phyloP scores from a whole-genome alignment of 2,888 invertebrate species.

The Allacma fusca region DNA sequence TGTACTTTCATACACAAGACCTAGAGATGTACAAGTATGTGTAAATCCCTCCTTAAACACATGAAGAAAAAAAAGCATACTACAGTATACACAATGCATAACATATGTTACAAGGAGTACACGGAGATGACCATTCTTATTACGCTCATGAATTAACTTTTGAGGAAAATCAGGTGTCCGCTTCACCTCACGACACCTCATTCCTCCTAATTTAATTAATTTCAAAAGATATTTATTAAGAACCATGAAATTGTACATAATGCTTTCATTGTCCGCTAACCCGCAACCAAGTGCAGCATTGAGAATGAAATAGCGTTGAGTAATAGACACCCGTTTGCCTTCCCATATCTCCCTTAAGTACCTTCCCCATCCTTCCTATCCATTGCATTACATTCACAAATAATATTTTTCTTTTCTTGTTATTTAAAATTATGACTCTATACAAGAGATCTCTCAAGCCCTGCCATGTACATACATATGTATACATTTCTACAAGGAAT shows the following conservation, averaged over 20 bases:
- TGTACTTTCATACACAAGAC: too few relatives aligned
- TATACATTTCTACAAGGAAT: background rate
- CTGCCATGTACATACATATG: background rate
- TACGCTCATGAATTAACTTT: constrained; percentile 31
- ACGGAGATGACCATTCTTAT: constrained; percentile 21
- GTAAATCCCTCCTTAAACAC: too few relatives aligned
- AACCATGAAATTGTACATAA: constrained; percentile 48
- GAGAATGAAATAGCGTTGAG: background rate
- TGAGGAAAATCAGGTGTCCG: constrained; percentile 44
- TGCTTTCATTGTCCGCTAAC: constrained; percentile 31
- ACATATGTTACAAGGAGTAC: background rate
- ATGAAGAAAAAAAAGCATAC: too few relatives aligned
- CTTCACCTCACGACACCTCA: constrained; percentile 39
- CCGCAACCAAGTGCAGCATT: background rate
- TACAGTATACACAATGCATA: background rate
- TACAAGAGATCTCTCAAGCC: background rate
- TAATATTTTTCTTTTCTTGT: constrained; percentile 16
- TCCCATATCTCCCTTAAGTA: background rate
- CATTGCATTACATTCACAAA: constrained; percentile 10
- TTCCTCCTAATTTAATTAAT: constrained; percentile 61
- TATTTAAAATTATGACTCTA: constrained; percentile 4
- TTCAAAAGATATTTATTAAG: constrained; percentile 49
- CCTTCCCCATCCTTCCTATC: background rate
- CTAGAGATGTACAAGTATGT: too few relatives aligned
- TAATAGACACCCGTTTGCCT: constrained; percentile 12